Evolutionary conservation across 2,797 vertebrate species (phyloP), one percentile per base, ranked within the genome.

Genomic region (Pangasius krempfi): DNA sequence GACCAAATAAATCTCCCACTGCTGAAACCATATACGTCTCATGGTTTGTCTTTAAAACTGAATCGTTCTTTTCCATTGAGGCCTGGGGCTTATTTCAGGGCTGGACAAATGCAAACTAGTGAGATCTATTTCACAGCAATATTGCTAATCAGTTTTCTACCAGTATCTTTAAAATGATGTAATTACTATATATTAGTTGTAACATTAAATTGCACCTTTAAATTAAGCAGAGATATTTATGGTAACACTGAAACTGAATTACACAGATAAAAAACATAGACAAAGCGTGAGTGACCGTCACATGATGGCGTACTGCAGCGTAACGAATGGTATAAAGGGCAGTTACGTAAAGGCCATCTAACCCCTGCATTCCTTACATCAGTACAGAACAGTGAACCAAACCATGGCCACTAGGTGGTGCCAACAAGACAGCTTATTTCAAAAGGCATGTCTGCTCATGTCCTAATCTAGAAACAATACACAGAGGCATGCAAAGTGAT

Each of bases 321-420:
- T 37, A 81, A 79, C 76, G 30, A 81, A 60, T 37, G 54, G 12
- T 60, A 2, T 40, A 60, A 82, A 60, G 16, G 14, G 7, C 60
- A 66, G 62, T 27, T 50, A 30, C 20, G 22, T 52, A 22, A 84
- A 50, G 40, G 40, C 27, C 14, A 60, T 50, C 58, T 16, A 64
- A 54, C 86, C 40, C 10, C 8, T 52, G 6, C n/a, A 70, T 75
- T 40, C 37, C 44, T 30, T 13, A 80, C 60, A 50, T 58, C 22
- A 44, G 22, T 47, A 12, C n/a, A 13, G 47, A 50, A 80, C 56
- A 78, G 22, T 52, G 58, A 44, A 58, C 58, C 40, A 78, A 62
- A 75, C 0, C 33, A 83, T 18, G 37, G 50, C 66, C 91, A 91
- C 90, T 88, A 91, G 90, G 58, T 90, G 91, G 91, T 78, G 47